Evolutionary conservation across 2,888 invertebrate species (phyloP).

Genomic region (Diarsia dahlii): DNA sequence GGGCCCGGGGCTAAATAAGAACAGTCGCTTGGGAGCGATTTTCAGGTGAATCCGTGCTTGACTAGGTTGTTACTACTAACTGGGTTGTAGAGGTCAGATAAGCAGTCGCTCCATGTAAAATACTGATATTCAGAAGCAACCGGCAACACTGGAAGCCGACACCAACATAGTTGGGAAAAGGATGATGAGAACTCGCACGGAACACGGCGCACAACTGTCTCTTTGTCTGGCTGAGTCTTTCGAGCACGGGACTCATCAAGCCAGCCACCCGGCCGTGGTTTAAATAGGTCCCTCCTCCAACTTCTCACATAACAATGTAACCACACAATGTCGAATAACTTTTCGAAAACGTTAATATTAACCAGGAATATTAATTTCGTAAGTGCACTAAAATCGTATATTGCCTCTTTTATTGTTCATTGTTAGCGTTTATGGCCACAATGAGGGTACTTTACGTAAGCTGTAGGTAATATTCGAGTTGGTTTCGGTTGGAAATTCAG

Average conservation of each 20-base stretch:
- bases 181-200: not conserved
- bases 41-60: too few relatives aligned
- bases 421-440: slow-evolving; percentile 54
- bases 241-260: not conserved
- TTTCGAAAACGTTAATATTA: slow-evolving; percentile 53
- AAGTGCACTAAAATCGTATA: slow-evolving; percentile 57
- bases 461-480: slow-evolving; percentile 52
- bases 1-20: too few relatives aligned
- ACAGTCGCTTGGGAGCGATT: too few relatives aligned
- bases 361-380: slow-evolving; percentile 57
- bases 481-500: slow-evolving; percentile 49
- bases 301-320: slow-evolving; percentile 21
- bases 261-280: not conserved
- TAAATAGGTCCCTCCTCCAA: not conserved
- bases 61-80: too few relatives aligned
- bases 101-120: too few relatives aligned
- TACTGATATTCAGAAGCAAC: too few relatives aligned
- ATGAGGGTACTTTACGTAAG: slow-evolving; percentile 59
- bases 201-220: not conserved
- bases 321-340: slow-evolving; percentile 44
- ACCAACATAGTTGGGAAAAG: too few relatives aligned
- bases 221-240: not conserved
- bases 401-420: slow-evolving; percentile 60
- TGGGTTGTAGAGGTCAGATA: too few relatives aligned
- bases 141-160: too few relatives aligned